Base-by-base conservation (phyloP, 2,113 vertebrate species). In the Agelaius phoeniceus region DNA sequence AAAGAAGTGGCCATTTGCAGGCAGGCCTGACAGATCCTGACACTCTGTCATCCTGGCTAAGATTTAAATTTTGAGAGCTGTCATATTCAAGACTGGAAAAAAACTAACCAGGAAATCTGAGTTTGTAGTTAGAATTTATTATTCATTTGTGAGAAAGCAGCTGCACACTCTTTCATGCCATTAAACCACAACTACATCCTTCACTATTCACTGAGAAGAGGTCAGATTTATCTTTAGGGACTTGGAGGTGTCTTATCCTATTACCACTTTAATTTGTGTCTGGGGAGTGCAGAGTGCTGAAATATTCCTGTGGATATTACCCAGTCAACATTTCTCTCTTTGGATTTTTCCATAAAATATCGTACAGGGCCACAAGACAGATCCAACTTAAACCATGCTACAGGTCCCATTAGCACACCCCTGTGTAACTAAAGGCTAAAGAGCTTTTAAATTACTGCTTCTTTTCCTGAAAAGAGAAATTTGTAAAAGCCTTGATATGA, bases 221-320 rank as follows among this genome's bases (percentile, higher is more conserved):
- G 39, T 33, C 52, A 93, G 13, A 21, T 82, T 87, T 52, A 8
- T 51, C n/a, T 63, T 68, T 63, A 75, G 52, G 22, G 14, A 11
- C 12, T 66, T 86, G 75, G 33, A 94, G 7, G 16, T 23, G 3
- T 49, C 20, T 65, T 9, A 31, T 39, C 9, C 6, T 63, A 37
- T 41, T 51, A 54, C 10, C 31, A 8, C 4, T 85, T 59, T 54
- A 61, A 49, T 63, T 71, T 84, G 22, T 15, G 0, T 69, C 22
- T 83, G 11, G 4, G 7, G 7, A 57, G 2, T 26, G 23, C 26
- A 82, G 26, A 77, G 39, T 49, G 13, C 1, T 61, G 59, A 10
- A 76, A 54, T 39, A 61, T 31, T 76, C 11, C n/a, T 0, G 0
- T 15, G 58, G 12, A 11, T 51, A 30, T 49, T 71, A 82, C 2